These are phyloP conservation scores for Psittacula cyanocephala DNA, from an alignment of 2,113 vertebrate species.

Conservation along the genomic window DNA sequence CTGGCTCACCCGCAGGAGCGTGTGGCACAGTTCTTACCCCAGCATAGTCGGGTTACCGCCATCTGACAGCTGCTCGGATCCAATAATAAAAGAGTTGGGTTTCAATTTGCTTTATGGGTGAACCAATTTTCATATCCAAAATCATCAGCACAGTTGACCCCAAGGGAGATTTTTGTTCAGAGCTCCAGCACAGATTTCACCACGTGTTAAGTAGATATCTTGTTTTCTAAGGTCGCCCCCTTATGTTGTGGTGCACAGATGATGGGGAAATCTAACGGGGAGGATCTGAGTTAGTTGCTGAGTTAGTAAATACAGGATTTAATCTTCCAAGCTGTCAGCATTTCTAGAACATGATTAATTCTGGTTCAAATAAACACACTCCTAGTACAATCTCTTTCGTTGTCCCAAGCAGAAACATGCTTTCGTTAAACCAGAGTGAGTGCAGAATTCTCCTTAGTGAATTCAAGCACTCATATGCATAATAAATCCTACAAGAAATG, in stretches of 20 bases:
- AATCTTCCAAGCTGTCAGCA: slow-evolving; percentile 15
- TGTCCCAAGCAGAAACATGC: background rate
- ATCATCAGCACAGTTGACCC: background rate
- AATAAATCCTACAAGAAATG: background rate
- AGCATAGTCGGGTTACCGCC: background rate
- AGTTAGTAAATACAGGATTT: slow-evolving; percentile 15
- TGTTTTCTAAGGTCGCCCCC: background rate
- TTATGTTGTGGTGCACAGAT: background rate
- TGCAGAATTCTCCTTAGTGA: background rate
- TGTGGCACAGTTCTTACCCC: background rate
- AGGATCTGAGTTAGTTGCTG: background rate
- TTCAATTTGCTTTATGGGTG: background rate
- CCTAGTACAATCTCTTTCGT: background rate
- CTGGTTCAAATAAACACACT: slow-evolving; percentile 29
- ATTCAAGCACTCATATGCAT: background rate
- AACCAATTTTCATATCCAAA: background rate
- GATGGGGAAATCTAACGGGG: background rate
- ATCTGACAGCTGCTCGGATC: background rate
- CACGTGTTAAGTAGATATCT: background rate
- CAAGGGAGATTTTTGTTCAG: background rate
- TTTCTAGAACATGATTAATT: slow-evolving; percentile 12
- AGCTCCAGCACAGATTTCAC: background rate
- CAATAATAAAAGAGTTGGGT: background rate
- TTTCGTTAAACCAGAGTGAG: background rate
- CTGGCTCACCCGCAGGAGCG: background rate